A percentile compares a stretch with the other conserved stretches of the same genome.
These are phyloP conservation scores for Masticophis lateralis DNA, from an alignment of 2,797 vertebrate species.

Conservation along the genomic window DNA sequence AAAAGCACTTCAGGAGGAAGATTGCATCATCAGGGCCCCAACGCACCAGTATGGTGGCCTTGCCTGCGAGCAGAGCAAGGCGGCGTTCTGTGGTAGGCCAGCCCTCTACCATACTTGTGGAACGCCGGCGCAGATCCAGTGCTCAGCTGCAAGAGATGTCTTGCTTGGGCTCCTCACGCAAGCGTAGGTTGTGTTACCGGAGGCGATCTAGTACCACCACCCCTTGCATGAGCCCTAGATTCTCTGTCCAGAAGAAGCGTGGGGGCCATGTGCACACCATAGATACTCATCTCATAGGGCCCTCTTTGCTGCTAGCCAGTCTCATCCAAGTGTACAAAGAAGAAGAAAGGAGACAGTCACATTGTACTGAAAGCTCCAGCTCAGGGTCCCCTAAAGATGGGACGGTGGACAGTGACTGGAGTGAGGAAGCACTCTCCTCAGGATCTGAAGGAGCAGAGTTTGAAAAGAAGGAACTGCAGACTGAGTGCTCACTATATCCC, in stretches of 20 bases:
- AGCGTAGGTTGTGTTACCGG: constrained; percentile 45
- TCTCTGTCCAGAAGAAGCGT: constrained; percentile 68
- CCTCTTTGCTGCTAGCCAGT: constrained; percentile 77
- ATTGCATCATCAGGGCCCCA: constrained; percentile 41
- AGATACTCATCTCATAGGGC: constrained; percentile 73
- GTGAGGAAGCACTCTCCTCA: neutral
- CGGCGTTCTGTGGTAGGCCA: constrained; percentile 81
- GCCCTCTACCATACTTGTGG: constrained; percentile 73
- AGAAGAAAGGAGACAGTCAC: neutral
- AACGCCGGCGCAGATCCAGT: constrained; percentile 75
- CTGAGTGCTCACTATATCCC: constrained; percentile 33
- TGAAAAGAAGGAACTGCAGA: neutral
- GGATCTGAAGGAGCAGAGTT: constrained; percentile 11
- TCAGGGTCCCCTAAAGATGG: constrained; percentile 24
- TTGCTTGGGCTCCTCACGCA: constrained; percentile 41
- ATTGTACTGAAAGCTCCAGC: neutral
- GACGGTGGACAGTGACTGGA: constrained; percentile 28
- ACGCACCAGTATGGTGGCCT: constrained; percentile 56
- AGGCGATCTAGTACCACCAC: constrained; percentile 84
- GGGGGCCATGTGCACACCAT: constrained; percentile 46
- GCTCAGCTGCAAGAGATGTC: constrained; percentile 68
- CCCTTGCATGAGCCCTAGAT: constrained; percentile 74
- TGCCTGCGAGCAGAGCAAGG: constrained; percentile 82
- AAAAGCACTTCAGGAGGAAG: constrained; percentile 79
- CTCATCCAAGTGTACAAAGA: constrained; percentile 71